Base-by-base conservation (phyloP, 2,797 vertebrate genomes). In the Cryptoblepharus egeriae region DNA sequence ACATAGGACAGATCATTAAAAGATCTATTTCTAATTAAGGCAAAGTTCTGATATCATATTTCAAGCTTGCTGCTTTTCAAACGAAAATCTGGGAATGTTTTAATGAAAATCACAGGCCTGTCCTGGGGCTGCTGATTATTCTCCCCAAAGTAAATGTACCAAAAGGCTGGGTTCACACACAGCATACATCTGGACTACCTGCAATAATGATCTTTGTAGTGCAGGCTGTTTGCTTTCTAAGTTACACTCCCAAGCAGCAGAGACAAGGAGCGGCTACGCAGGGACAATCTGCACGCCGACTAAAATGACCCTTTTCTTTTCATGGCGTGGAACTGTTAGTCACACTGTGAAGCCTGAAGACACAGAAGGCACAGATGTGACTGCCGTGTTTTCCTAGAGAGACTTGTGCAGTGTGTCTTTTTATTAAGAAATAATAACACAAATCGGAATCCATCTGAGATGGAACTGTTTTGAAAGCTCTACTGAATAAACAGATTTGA, bases 381-480 rank as follows among this genome's bases (percentile, higher is more conserved):
- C 84, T 74, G 73, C 9, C 13, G 45, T 20, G 15, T 35, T 89
- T 84, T 52, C n/a, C 37, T 74, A 82, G 16, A 63, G 26, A 75
- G 49, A 68, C 39, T 82, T 87, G 81, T 78, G 77, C 55, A 15
- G 68, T 85, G 55, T 80, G 28, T 63, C 42, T 35, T 89, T 92
- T 84, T 72, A 20, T 78, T 87, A 87, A 81, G 12, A 13, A 90
- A 79, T 85, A 78, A 82, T 84, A 68, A 75, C 73, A 83, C 83
- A 75, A 85, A 87, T 81, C 30, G 9, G 5, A 49, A 35, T 26
- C 80, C 1, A 30, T 79, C 30, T 84, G 78, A 42, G 13, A 1
- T 78, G 74, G 49, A 89, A 77, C 72, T 68, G n/a, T 87, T 82
- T 88, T 79, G 58, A 81, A 91, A 90, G 75, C 88, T 87, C 60